Evolutionary conservation across 2,797 vertebrate genomes (phyloP), one percentile per base, ranked within the genome.

Genomic region (Smutsia gigantea): DNA sequence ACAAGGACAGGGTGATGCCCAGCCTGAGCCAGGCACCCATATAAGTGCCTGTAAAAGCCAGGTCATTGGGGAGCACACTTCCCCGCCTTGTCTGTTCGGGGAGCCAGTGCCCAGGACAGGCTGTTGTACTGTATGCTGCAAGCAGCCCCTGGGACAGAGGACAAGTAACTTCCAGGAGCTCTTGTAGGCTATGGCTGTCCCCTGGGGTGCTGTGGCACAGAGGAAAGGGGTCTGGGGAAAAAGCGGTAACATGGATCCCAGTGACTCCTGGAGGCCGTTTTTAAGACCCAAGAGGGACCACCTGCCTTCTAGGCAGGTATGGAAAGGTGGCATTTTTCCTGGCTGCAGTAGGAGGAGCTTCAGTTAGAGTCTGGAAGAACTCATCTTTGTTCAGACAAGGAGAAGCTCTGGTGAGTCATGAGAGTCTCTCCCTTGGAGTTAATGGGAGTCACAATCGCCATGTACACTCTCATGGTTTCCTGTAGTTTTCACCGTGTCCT

Each of bases 361-460:
- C 11, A 78, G 55, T 13, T 34, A 72, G 57, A 55, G 23, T 31
- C 17, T 57, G 79, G 81, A 42, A 66, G 59, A 71, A 68, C 69
- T 9, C 0, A 4, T n/a, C n/a, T 42, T 87, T 15, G 27, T 9
- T 0, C 9, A 77, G 49, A 15, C 9, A 13, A 34, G 42, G 57
- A 17, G 68, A 69, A 51, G 37, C 46, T 55, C 29, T 12, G 25
- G 7, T 59, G 64, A 85, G 53, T 87, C 87, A 17, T 2, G 9
- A 64, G 75, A 27, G 11, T 12, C 18, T 23, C 27, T 63, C 31
- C 7, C 37, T 2, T 1, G 2, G 63, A 51, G 29, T 27, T 42
- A 59, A 39, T 3, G 14, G 31, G 29, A 71, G 82, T 46, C 7
- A 2, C 11, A 5, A 0, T 63, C 7, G 0, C 55, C 19, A 0